A percentile compares a stretch with the other conserved stretches of the same genome.
phyloP scores from a whole-genome alignment of 1,140 invertebrate species.

The Brachionus angularis region DNA sequence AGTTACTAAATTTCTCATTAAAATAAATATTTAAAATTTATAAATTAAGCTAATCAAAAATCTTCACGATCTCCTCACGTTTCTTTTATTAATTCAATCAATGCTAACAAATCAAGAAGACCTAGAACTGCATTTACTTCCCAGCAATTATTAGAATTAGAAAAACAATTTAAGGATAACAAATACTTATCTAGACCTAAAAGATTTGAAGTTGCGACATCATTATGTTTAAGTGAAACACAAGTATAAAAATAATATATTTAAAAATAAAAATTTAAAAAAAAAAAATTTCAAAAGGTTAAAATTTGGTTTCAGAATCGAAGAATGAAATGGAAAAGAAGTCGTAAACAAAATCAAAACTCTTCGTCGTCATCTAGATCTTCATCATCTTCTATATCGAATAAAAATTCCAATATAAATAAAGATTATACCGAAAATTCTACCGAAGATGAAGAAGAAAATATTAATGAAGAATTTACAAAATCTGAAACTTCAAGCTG shows the following conservation, averaged over 20 bases:
- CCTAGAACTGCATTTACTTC: conserved; percentile 95
- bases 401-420: too few species aligned
- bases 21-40: too few species aligned
- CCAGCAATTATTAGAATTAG: conserved; percentile 91
- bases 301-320: conserved; percentile 44
- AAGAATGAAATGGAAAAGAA: conserved; percentile 44
- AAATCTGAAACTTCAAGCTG: too few species aligned
- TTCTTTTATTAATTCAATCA: too few species aligned
- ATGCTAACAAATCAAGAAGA: conserved; percentile 89
- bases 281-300: not conserved
- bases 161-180: conserved; percentile 96
- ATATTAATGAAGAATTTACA: too few species aligned
- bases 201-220: conserved; percentile 94
- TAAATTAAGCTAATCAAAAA: too few species aligned
- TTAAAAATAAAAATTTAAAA: not conserved
- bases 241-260: conserved; percentile 65
- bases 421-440: too few species aligned
- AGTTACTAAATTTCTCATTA: too few species aligned
- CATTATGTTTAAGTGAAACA: conserved; percentile 93
- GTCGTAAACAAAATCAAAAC: conserved; percentile 27
- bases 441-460: too few species aligned
- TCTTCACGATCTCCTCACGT: too few species aligned
- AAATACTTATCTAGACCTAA: conserved; percentile 97
- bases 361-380: not conserved
- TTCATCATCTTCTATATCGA: conserved; percentile 2